These are phyloP conservation scores for Sternarchorhynchus goeldii DNA, from an alignment of 2,797 vertebrate species.

Conservation along the genomic window DNA sequence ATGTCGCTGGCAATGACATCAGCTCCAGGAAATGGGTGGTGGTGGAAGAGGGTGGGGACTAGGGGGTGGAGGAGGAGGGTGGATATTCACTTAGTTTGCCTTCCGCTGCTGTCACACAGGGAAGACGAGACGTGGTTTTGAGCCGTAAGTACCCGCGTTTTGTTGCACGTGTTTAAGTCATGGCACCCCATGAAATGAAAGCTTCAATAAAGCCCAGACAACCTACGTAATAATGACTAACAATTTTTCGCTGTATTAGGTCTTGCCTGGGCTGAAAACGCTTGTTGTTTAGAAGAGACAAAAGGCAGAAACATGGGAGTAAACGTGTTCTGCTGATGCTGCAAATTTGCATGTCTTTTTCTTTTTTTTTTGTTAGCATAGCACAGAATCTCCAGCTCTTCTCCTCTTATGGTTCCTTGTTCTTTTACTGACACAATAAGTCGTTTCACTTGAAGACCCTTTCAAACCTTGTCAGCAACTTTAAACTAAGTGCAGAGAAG, in stretches of 20 bases:
- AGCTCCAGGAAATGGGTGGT: slow-evolving; percentile 14
- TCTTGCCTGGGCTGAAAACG: not conserved
- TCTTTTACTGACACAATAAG: slow-evolving; percentile 6
- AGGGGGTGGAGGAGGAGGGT: slow-evolving; percentile 27
- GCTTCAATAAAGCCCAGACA: slow-evolving; percentile 9
- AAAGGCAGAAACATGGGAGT: not conserved
- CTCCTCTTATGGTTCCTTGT: not conserved
- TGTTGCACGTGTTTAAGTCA: not conserved
- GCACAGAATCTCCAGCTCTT: not conserved
- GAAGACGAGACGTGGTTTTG: slow-evolving; percentile 13
- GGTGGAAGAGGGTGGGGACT: slow-evolving; percentile 2
- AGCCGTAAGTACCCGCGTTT: not conserved
- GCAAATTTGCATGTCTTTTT: not conserved
- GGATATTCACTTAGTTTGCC: not conserved
- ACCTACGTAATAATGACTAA: slow-evolving; percentile 20
- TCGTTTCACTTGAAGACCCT: not conserved
- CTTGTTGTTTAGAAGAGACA: not conserved
- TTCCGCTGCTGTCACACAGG: slow-evolving; percentile 5
- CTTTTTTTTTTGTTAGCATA: not conserved
- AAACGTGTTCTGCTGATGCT: not conserved
- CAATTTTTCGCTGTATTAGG: not conserved
- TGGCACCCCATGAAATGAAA: not conserved
- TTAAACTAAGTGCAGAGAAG: not conserved
- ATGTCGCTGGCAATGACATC: slow-evolving; percentile 2
- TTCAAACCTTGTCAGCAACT: not conserved